Evolutionary conservation across 2,113 vertebrate genomes (phyloP).

Genomic region (Pholis gunnellus): DNA sequence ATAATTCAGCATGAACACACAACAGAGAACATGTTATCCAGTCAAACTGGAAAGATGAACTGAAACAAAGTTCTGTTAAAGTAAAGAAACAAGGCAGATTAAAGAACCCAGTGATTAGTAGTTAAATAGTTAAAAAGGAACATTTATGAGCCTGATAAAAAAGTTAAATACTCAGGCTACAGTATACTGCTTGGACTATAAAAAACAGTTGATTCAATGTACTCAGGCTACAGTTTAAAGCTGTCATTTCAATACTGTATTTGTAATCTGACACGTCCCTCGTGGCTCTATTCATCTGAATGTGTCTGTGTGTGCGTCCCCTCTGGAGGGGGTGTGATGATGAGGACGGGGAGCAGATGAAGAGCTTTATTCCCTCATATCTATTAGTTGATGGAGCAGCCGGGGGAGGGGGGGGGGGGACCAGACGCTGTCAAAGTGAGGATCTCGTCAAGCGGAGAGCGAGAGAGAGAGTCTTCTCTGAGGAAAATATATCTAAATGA

Average conservation of each 20-base stretch:
- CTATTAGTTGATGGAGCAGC: constrained; percentile 8
- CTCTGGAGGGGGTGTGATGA: background rate
- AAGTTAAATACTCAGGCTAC: background rate
- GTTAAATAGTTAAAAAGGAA: background rate
- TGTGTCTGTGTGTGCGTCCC: background rate
- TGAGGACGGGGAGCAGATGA: background rate
- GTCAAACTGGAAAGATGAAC: background rate
- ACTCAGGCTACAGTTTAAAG: constrained; percentile 18
- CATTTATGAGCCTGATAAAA: background rate
- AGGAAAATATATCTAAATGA: background rate
- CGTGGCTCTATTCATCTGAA: constrained; percentile 3
- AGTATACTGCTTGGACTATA: background rate
- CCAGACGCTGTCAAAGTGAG: constrained; percentile 14
- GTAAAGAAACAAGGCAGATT: background rate
- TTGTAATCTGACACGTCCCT: constrained; percentile 28
- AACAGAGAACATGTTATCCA: background rate
- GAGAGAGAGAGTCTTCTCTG: background rate
- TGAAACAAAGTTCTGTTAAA: no score
- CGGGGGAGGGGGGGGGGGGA: background rate
- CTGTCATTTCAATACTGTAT: constrained; percentile 35
- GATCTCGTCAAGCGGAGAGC: constrained; percentile 1
- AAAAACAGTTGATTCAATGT: constrained; percentile 11
- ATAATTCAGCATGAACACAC: background rate
- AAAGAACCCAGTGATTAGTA: background rate
- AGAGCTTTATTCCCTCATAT: constrained; percentile 22